phyloP scores from a whole-genome alignment of 2,113 vertebrate genomes.

The Larimichthys polyactis region DNA sequence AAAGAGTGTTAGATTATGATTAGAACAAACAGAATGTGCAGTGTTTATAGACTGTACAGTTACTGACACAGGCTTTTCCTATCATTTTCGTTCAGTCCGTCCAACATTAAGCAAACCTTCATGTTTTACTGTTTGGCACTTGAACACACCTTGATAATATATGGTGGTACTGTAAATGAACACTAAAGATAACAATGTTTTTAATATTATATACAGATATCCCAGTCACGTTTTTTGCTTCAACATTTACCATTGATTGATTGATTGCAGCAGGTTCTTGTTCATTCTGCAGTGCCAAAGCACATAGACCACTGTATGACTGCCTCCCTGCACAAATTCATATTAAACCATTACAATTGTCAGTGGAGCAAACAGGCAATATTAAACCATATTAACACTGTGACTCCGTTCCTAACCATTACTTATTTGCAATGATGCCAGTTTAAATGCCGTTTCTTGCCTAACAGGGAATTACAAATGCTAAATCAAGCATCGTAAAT shows the following conservation, averaged over 20 bases:
- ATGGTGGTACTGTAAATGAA: background rate
- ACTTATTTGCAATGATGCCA: conserved; percentile 61
- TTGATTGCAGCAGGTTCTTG: conserved; percentile 11
- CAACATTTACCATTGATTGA: background rate
- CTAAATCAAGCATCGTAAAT: conserved; percentile 79
- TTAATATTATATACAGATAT: too few species aligned
- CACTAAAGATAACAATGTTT: too few species aligned
- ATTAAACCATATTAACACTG: conserved; percentile 72
- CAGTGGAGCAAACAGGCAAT: conserved; percentile 56
- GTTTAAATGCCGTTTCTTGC: conserved; percentile 71
- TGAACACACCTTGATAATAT: background rate
- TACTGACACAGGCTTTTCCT: background rate
- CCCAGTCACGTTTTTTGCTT: too few species aligned
- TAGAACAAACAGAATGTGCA: background rate
- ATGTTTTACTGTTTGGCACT: background rate
- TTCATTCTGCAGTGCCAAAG: conserved; percentile 12
- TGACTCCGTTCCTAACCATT: conserved; percentile 61
- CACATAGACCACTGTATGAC: conserved; percentile 31
- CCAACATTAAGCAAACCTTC: background rate
- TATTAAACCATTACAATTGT: conserved; percentile 61
- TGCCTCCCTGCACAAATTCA: conserved; percentile 27
- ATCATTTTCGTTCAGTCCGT: background rate
- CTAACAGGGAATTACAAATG: conserved; percentile 79
- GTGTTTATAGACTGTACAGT: background rate
- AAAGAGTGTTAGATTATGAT: background rate